Conservation (phyloP, 1,140 invertebrate species). For the Macrostomum lignano region DNA sequence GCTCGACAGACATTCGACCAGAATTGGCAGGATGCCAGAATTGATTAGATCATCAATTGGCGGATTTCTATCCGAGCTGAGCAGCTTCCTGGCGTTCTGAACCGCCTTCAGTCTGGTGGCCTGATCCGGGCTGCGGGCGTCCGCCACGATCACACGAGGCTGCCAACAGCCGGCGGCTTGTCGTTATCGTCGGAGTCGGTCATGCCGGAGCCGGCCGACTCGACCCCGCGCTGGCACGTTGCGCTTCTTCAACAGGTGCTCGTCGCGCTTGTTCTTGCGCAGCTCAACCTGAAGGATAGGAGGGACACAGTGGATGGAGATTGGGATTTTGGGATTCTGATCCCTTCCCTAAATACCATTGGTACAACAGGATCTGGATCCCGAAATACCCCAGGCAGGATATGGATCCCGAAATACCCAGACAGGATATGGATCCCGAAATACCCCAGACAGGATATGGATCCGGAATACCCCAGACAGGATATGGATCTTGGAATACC, state of each 20-base stretch:
- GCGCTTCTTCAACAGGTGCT: conserved; percentile 67
- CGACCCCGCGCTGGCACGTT: conserved; percentile 42
- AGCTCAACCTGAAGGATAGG: conserved; percentile 45
- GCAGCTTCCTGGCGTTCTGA: conserved; percentile 41
- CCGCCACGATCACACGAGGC: conserved; percentile 13
- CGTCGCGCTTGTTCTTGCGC: conserved; percentile 79
- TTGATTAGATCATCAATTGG: conserved; percentile 85
- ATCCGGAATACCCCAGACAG: too few relatives aligned
- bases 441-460: too few relatives aligned
- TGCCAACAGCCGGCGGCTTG: not conserved
- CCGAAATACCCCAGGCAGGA: too few relatives aligned
- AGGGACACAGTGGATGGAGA: too few relatives aligned
- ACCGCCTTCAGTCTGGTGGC: conserved; percentile 14
- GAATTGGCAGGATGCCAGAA: conserved; percentile 65
- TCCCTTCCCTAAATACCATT: too few relatives aligned
- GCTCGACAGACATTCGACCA: conserved; percentile 57
- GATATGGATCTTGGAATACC: too few relatives aligned
- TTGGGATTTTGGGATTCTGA: too few relatives aligned
- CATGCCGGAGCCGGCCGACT: not conserved
- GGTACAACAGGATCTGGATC: too few relatives aligned
- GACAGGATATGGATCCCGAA: too few relatives aligned
- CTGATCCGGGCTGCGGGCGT: conserved; percentile 12
- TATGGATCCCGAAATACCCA: too few relatives aligned
- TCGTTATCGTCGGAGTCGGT: conserved; percentile 16
- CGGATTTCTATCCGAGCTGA: conserved; percentile 85